Conservation (phyloP, 2,113 vertebrate species). For the Misgurnus anguillicaudatus region DNA sequence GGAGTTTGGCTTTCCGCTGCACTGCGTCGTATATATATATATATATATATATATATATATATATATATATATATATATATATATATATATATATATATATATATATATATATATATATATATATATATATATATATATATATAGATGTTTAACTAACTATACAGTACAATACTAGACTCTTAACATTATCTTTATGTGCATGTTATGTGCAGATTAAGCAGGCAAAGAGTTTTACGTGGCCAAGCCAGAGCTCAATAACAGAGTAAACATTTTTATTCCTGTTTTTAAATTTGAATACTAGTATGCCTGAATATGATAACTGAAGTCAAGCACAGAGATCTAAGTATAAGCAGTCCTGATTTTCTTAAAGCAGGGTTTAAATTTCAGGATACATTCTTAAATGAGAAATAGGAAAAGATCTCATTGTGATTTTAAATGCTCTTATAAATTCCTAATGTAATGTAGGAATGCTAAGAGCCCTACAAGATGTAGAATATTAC, state of each 20-base stretch:
- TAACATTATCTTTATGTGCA: not conserved
- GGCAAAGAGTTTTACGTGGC: not conserved
- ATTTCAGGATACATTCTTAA: constrained; percentile 7
- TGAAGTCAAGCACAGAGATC: not conserved
- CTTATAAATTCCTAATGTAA: too few relatives aligned
- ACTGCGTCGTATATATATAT: too few relatives aligned
- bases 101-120: too few relatives aligned
- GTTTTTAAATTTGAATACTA: constrained; percentile 13
- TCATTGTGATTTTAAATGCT: constrained; percentile 21
- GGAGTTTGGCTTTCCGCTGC: too few relatives aligned
- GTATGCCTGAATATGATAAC: constrained; percentile 7
- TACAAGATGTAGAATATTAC: constrained; percentile 2
- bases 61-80: too few relatives aligned
- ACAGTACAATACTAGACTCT: not conserved
- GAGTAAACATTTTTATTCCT: not conserved
- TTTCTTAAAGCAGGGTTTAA: constrained; percentile 5
- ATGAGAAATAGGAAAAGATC: too few relatives aligned
- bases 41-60: too few relatives aligned
- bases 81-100: too few relatives aligned
- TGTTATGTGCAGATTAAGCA: not conserved
- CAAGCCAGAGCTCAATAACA: not conserved
- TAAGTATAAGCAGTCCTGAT: constrained; percentile 6
- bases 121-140: too few relatives aligned
- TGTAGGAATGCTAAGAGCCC: too few relatives aligned
- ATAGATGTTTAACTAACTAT: too few relatives aligned